A percentile compares a stretch with the other conserved stretches of the same genome.
Conservation (phyloP, 2,888 invertebrate genomes). For the Metellina segmentata region DNA sequence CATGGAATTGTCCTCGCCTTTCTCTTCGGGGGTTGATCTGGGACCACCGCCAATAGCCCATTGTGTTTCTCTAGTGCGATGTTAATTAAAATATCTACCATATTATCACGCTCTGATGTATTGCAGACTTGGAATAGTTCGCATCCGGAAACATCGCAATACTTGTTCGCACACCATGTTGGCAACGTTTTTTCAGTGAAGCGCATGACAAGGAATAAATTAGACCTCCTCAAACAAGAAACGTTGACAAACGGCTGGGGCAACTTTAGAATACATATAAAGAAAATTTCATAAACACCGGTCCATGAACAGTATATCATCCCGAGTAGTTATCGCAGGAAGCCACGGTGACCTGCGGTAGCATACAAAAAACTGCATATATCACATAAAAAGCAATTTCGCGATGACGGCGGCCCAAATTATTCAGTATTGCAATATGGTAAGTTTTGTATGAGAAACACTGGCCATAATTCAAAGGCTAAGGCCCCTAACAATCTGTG, state of each 20-base stretch:
- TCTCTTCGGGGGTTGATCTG: too few species aligned
- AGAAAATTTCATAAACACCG: constrained; percentile 38
- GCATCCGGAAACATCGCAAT: too few species aligned
- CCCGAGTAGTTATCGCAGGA: constrained; percentile 11
- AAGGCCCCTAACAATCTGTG: constrained; percentile 29
- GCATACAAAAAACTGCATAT: constrained; percentile 4
- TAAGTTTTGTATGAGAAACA: constrained; percentile 24
- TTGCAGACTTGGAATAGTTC: too few species aligned
- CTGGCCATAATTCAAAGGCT: constrained; percentile 20
- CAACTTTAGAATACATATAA: constrained; percentile 17
- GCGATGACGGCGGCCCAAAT: constrained; percentile 10
- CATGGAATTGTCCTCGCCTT: too few species aligned
- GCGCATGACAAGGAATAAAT: neutral
- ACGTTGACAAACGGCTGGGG: constrained; percentile 6
- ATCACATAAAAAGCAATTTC: constrained; percentile 32
- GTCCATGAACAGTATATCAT: constrained; percentile 21
- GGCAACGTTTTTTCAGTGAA: neutral
- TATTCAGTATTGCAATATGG: constrained; percentile 31
- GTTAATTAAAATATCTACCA: too few species aligned
- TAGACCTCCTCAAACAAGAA: neutral
- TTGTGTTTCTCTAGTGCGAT: too few species aligned
- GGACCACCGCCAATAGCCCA: too few species aligned
- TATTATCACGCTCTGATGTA: too few species aligned
- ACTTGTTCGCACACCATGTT: neutral
- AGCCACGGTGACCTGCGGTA: constrained; percentile 5